A percentile compares a stretch with the other conserved stretches of the same genome.
Evolutionary conservation across 2,113 vertebrate genomes (phyloP).

Genomic region (Apeltes quadracus): DNA sequence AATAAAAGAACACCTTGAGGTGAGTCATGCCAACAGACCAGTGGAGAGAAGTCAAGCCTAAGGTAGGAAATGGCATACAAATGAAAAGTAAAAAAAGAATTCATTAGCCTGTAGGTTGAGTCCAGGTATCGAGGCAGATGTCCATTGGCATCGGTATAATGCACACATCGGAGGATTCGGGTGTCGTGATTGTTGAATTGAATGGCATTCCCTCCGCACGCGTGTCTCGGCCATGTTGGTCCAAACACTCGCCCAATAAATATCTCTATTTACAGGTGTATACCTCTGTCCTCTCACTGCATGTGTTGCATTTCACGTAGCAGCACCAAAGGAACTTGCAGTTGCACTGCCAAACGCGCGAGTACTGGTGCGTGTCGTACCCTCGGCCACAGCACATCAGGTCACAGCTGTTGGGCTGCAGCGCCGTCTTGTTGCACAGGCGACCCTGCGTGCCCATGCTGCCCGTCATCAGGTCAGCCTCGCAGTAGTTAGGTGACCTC

Average conservation of each 20-base stretch:
- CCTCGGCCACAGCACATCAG: constrained; percentile 96
- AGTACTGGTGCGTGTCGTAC: constrained; percentile 96
- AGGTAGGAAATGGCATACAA: constrained; percentile 6
- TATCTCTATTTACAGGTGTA: constrained; percentile 91
- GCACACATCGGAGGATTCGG: constrained; percentile 19
- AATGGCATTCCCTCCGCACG: constrained; percentile 24
- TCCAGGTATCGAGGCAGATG: constrained; percentile 55
- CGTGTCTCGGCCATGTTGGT: constrained; percentile 29
- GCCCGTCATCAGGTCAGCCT: constrained; percentile 89
- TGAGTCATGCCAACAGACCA: constrained; percentile 74
- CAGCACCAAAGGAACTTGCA: constrained; percentile 99
- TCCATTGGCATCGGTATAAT: constrained; percentile 62
- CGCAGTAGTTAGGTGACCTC: constrained; percentile 95
- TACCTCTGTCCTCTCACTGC: constrained; percentile 95
- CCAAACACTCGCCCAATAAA: constrained; percentile 51
- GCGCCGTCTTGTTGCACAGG: constrained; percentile 94
- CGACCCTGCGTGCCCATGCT: constrained; percentile 93
- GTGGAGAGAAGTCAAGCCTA: constrained; percentile 35
- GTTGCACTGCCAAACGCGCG: constrained; percentile 96
- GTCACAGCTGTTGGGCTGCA: constrained; percentile 90
- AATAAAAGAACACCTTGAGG: constrained; percentile 50
- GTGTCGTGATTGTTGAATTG: neutral
- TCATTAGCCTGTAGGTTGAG: constrained; percentile 29
- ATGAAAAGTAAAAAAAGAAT: constrained; percentile 5
- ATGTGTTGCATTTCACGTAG: constrained; percentile 96